phyloP scores from a whole-genome alignment of 2,113 vertebrate species.

The Corvus hawaiiensis region DNA sequence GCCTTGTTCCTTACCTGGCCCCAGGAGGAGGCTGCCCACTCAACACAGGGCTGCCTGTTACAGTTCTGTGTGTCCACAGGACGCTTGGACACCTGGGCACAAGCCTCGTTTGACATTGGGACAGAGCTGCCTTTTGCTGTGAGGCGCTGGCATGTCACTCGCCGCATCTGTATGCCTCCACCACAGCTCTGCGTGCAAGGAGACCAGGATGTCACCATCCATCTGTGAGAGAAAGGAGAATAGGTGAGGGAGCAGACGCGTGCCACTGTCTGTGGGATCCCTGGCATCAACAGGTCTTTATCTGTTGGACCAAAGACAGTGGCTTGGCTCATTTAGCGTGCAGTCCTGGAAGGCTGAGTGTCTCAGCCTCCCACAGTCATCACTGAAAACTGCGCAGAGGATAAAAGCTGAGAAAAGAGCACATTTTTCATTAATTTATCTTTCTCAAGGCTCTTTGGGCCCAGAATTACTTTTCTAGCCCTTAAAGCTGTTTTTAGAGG shows the following conservation, averaged over 20 bases:
- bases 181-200: slow-evolving; percentile 85
- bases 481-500: neutral
- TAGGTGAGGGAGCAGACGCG: neutral
- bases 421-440: neutral
- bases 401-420: neutral
- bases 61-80: slow-evolving; percentile 83
- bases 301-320: neutral
- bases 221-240: slow-evolving; percentile 61
- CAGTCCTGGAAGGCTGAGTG: neutral
- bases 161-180: slow-evolving; percentile 82
- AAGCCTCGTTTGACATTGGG: slow-evolving; percentile 64
- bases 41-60: slow-evolving; percentile 79
- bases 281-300: neutral
- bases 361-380: neutral
- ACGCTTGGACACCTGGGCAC: slow-evolving; percentile 70
- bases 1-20: slow-evolving; percentile 75
- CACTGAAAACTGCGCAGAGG: neutral
- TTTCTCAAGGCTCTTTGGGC: neutral
- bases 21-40: slow-evolving; percentile 85
- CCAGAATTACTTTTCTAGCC: neutral
- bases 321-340: neutral
- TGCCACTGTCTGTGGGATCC: neutral
- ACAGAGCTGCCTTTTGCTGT: slow-evolving; percentile 68
- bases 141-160: slow-evolving; percentile 81
- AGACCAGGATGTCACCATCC: slow-evolving; percentile 89